phyloP scores from a whole-genome alignment of 2,888 invertebrate species.

The Muschampia plurimacula region DNA sequence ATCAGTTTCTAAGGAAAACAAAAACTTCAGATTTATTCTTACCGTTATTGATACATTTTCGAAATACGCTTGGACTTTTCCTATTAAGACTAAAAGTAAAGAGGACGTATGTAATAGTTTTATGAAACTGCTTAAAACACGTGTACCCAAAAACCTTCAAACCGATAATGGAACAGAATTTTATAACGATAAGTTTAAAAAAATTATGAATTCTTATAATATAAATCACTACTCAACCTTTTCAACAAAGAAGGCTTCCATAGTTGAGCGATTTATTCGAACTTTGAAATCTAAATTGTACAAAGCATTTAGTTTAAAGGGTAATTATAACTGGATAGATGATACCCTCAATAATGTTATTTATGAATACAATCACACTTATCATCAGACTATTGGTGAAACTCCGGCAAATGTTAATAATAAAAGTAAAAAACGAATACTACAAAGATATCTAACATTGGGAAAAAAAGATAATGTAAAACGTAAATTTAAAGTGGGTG shows the following conservation, averaged over 20 bases:
- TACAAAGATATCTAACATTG: neutral
- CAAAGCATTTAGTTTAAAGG: neutral
- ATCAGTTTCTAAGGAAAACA: constrained; percentile 38
- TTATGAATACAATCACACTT: neutral
- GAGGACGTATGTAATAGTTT: neutral
- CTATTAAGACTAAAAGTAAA: constrained; percentile 5
- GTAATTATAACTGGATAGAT: constrained; percentile 1
- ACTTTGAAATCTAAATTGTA: neutral
- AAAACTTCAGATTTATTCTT: constrained; percentile 32
- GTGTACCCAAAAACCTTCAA: neutral
- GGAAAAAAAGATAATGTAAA: neutral
- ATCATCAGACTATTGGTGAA: neutral
- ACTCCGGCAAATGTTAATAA: neutral
- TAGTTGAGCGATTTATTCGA: neutral
- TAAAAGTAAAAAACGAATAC: constrained; percentile 1
- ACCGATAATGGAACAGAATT: constrained; percentile 4
- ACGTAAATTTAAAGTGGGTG: constrained; percentile 20
- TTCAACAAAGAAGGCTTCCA: neutral
- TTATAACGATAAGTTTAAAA: neutral
- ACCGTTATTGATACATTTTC: constrained; percentile 63
- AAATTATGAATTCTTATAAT: neutral
- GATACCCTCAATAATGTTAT: constrained; percentile 3
- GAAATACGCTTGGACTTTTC: constrained; percentile 46
- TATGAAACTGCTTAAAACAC: neutral
- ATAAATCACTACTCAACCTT: constrained; percentile 1